A percentile compares a stretch with the other conserved stretches of the same genome.
These are phyloP conservation scores for Balanococcus diminutus DNA, from an alignment of 2,888 invertebrate genomes.

Conservation along the genomic window DNA sequence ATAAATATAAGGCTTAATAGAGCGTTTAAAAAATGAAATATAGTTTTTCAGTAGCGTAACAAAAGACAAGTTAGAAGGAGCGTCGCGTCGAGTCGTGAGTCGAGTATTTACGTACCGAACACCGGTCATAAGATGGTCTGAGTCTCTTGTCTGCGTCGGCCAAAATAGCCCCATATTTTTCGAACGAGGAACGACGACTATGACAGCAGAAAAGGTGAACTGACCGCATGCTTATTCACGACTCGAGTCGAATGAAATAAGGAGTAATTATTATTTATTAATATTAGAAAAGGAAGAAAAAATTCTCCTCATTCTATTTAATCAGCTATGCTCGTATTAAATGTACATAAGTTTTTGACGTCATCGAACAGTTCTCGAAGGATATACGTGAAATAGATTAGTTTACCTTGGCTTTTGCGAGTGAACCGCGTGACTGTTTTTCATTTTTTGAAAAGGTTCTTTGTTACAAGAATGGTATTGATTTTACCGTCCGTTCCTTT, in stretches of 20 bases:
- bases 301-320: not conserved
- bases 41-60: not conserved
- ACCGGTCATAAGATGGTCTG: not conserved
- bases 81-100: not conserved
- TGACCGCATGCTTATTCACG: not conserved
- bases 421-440: slow-evolving; percentile 28
- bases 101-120: not conserved
- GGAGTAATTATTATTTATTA: slow-evolving; percentile 24
- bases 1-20: not conserved
- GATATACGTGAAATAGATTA: slow-evolving; percentile 28
- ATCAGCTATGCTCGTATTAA: slow-evolving; percentile 3
- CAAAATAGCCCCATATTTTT: not conserved
- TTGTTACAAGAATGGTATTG: slow-evolving; percentile 31
- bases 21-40: not conserved
- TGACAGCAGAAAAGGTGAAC: too few species aligned
- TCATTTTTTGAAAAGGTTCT: slow-evolving; percentile 24
- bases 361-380: slow-evolving; percentile 18
- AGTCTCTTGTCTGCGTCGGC: not conserved
- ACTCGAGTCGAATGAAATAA: too few species aligned
- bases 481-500: slow-evolving; percentile 26
- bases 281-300: not conserved
- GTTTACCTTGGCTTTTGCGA: slow-evolving; percentile 28
- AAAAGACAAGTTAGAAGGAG: not conserved
- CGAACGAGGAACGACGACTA: too few species aligned
- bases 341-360: slow-evolving; percentile 25